A percentile compares a stretch with the other conserved stretches of the same genome.
Conservation (phyloP, 2,888 invertebrate species). For the Sinopyrophorus schimmeli region DNA sequence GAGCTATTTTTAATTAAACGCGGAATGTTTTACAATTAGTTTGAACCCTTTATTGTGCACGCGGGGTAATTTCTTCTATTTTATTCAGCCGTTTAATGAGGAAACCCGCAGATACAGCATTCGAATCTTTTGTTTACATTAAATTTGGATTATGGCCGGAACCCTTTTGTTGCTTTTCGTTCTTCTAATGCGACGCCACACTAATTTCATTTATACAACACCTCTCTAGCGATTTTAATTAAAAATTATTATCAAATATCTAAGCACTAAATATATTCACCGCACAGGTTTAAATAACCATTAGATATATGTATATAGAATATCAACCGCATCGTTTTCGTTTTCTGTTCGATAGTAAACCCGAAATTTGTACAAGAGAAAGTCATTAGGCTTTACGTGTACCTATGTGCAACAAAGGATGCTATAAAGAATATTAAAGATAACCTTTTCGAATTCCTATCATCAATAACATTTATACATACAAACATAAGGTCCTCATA, state of each 20-base stretch:
- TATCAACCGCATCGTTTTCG: too few relatives aligned
- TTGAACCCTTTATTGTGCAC: constrained; percentile 36
- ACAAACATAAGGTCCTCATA: too few relatives aligned
- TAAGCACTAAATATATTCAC: neutral
- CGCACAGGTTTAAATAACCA: too few relatives aligned
- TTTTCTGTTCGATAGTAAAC: too few relatives aligned
- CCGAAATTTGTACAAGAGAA: too few relatives aligned
- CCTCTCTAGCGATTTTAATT: constrained; percentile 10
- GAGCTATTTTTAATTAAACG: constrained; percentile 42
- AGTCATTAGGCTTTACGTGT: too few relatives aligned
- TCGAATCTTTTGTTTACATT: constrained; percentile 21
- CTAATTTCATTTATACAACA: constrained; percentile 7
- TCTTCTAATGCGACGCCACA: constrained; percentile 3
- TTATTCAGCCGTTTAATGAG: constrained; percentile 28
- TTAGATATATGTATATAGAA: too few relatives aligned
- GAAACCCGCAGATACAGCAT: constrained; percentile 15
- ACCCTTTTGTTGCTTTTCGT: constrained; percentile 7
- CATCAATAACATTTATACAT: too few relatives aligned
- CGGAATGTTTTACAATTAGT: constrained; percentile 36
- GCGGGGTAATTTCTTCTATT: constrained; percentile 39
- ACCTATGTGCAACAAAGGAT: too few relatives aligned
- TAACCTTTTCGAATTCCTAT: too few relatives aligned
- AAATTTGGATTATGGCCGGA: constrained; percentile 14
- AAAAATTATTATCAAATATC: constrained; percentile 5
- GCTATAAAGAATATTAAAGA: too few relatives aligned